Percentiles rank a stretch among this genome's conserved stretches.
phyloP scores from a whole-genome alignment of 2,113 vertebrate genomes.

The Camelus bactrianus region DNA sequence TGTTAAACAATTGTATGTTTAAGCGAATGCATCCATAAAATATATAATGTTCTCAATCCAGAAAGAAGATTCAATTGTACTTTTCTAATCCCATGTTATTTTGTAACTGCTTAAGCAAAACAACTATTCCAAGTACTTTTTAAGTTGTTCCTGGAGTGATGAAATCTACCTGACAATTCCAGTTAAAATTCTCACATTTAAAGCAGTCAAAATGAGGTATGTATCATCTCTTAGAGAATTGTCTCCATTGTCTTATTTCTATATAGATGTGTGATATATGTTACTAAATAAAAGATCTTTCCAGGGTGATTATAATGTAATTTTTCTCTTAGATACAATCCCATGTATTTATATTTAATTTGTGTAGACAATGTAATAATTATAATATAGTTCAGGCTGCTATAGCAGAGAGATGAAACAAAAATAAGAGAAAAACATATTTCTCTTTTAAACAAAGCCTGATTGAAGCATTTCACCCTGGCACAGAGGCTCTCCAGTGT shows the following conservation, averaged over 20 bases:
- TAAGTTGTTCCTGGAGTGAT: not conserved
- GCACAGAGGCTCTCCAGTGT: not conserved
- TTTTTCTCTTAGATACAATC: not conserved
- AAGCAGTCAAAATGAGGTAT: not conserved
- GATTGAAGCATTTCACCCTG: not conserved
- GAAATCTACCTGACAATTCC: not conserved
- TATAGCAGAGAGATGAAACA: not conserved
- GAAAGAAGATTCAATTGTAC: not conserved
- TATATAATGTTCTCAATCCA: not conserved
- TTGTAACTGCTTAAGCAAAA: not conserved
- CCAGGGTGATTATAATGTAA: not conserved
- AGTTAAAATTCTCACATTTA: constrained; percentile 24
- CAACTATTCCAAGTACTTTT: not conserved
- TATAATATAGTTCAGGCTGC: not conserved
- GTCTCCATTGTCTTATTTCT: not conserved
- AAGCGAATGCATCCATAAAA: not conserved
- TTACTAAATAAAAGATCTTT: not conserved
- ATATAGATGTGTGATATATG: not conserved
- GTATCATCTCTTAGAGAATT: constrained; percentile 5
- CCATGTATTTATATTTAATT: not conserved
- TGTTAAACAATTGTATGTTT: not conserved
- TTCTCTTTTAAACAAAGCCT: not conserved
- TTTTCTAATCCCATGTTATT: not conserved
- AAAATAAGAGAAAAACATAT: not conserved
- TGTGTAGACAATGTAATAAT: not conserved